phyloP scores from a whole-genome alignment of 2,113 vertebrate genomes.

The Pagrus major region DNA sequence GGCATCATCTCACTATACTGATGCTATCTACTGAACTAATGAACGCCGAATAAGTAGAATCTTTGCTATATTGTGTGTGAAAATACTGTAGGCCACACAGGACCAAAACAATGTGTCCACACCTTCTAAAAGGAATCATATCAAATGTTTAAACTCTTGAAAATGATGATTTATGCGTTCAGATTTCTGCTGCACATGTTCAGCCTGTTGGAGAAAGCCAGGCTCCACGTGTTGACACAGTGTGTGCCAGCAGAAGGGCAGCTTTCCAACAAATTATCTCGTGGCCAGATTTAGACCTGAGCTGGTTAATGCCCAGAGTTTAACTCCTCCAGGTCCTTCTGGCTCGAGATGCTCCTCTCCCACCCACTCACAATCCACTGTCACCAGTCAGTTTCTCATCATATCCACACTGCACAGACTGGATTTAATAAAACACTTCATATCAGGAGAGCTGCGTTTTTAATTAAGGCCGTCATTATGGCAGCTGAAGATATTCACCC shows the following conservation, averaged over 20 bases:
- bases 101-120: background rate
- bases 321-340: slow-evolving; percentile 69
- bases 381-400: slow-evolving; percentile 15
- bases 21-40: background rate
- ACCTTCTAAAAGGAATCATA: background rate
- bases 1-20: background rate
- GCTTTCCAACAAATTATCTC: slow-evolving; percentile 69
- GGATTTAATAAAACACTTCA: slow-evolving; percentile 21
- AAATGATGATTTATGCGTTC: slow-evolving; percentile 1
- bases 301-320: slow-evolving; percentile 78
- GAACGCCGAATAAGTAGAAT: background rate
- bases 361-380: slow-evolving; percentile 28
- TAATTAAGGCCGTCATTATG: background rate
- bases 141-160: background rate
- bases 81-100: background rate
- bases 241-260: slow-evolving; percentile 59
- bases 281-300: slow-evolving; percentile 79
- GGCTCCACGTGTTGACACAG: slow-evolving; percentile 47
- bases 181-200: slow-evolving; percentile 14
- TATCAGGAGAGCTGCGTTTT: background rate
- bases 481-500: background rate
- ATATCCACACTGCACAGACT: slow-evolving; percentile 8
- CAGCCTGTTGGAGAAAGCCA: slow-evolving; percentile 18
- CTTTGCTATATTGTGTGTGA: too few species aligned
- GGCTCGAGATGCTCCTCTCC: slow-evolving; percentile 34